Conservation (phyloP, 2,888 invertebrate species). For the Metellina segmentata region DNA sequence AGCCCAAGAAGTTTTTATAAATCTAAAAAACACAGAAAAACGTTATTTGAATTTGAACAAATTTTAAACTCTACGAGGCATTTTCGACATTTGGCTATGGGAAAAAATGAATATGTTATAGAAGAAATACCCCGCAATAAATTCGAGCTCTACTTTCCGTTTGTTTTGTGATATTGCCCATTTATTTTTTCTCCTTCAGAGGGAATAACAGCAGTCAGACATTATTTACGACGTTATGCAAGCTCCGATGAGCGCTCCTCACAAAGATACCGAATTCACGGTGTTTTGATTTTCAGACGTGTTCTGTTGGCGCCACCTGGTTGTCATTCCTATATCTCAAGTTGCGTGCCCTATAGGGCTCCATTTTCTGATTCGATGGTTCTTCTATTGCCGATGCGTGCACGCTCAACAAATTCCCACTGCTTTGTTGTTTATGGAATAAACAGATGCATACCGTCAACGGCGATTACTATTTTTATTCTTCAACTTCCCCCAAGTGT, state of each 20-base stretch:
- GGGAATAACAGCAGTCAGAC: background rate
- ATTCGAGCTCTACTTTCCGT: background rate
- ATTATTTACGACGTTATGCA: slow-evolving; percentile 37
- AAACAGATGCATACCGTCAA: background rate
- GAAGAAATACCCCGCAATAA: background rate
- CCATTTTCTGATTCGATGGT: slow-evolving; percentile 41
- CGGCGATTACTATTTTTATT: too few species aligned
- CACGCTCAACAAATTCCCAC: background rate
- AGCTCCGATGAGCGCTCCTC: slow-evolving; percentile 4
- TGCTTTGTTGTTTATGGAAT: background rate
- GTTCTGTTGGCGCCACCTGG: slow-evolving; percentile 56
- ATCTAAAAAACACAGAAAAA: background rate
- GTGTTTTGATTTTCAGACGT: slow-evolving; percentile 56
- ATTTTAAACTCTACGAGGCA: background rate
- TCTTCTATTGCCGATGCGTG: slow-evolving; percentile 11
- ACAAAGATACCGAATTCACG: slow-evolving; percentile 40
- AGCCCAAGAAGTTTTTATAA: background rate
- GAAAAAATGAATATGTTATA: background rate
- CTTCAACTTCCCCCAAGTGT: too few species aligned
- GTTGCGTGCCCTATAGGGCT: background rate
- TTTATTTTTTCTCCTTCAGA: background rate
- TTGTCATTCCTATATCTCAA: slow-evolving; percentile 25
- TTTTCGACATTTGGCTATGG: background rate
- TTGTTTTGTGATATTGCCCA: background rate
- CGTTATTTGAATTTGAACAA: background rate